phyloP scores from a whole-genome alignment of 1,140 invertebrate species.

The Frieseomelitta varia region DNA sequence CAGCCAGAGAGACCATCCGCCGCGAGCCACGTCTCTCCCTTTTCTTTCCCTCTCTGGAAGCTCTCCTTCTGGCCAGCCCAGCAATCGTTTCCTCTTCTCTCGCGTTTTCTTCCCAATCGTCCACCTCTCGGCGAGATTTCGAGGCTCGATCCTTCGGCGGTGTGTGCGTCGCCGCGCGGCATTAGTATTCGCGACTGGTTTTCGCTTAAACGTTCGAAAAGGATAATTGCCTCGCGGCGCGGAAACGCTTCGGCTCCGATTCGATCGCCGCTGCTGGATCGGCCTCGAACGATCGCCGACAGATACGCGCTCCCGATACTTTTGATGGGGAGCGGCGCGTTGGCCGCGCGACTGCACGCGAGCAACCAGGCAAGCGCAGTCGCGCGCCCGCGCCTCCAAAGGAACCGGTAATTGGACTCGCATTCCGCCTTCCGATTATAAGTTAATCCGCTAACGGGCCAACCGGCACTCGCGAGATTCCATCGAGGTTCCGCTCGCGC shows the following conservation, averaged over 20 bases:
- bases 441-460: slow-evolving; percentile 74
- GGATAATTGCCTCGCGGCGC: slow-evolving; percentile 49
- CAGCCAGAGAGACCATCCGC: slow-evolving; percentile 9
- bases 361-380: not conserved
- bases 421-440: slow-evolving; percentile 77
- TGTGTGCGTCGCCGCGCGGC: slow-evolving; percentile 50
- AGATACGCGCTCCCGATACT: slow-evolving; percentile 58
- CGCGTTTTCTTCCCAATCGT: slow-evolving; percentile 17
- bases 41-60: not conserved
- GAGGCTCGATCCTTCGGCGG: not conserved
- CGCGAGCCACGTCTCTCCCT: slow-evolving; percentile 3
- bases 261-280: slow-evolving; percentile 11
- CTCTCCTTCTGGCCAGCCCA: not conserved
- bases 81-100: not conserved
- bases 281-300: slow-evolving; percentile 25
- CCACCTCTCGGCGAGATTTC: slow-evolving; percentile 3
- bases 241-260: slow-evolving; percentile 28
- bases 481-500: slow-evolving; percentile 17
- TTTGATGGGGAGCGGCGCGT: slow-evolving; percentile 18
- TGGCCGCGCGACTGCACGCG: not conserved
- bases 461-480: slow-evolving; percentile 18
- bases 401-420: slow-evolving; percentile 77
- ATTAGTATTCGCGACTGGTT: slow-evolving; percentile 56
- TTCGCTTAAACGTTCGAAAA: slow-evolving; percentile 45
- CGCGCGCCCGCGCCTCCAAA: slow-evolving; percentile 15